A percentile compares a stretch with the other conserved stretches of the same genome.
These are phyloP conservation scores for Phrixothrix hirtus DNA, from an alignment of 2,888 invertebrate species.

Conservation along the genomic window DNA sequence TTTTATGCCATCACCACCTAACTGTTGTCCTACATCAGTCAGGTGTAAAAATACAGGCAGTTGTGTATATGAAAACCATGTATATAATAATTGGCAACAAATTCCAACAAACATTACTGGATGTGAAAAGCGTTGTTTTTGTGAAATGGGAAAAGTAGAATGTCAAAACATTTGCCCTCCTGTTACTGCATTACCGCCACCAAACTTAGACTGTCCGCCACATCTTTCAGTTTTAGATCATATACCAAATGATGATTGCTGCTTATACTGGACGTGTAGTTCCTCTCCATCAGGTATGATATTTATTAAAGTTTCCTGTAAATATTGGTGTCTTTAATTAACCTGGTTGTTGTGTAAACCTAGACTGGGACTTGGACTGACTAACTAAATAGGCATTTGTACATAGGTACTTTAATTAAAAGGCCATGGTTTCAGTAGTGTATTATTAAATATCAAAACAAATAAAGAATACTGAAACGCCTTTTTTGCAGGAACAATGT, in stretches of 20 bases:
- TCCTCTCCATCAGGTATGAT: slow-evolving; percentile 38
- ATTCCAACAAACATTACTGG: slow-evolving; percentile 80
- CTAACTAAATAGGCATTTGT: slow-evolving; percentile 33
- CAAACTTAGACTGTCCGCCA: slow-evolving; percentile 72
- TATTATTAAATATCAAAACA: neutral
- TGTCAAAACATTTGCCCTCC: slow-evolving; percentile 83
- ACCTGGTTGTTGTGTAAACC: slow-evolving; percentile 20
- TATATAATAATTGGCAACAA: slow-evolving; percentile 78
- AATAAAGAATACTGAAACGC: slow-evolving; percentile 10
- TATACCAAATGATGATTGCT: slow-evolving; percentile 78
- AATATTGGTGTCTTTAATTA: slow-evolving; percentile 14
- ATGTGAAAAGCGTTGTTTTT: slow-evolving; percentile 84
- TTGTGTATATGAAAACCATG: slow-evolving; percentile 71
- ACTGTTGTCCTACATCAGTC: slow-evolving; percentile 80
- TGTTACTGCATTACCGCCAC: slow-evolving; percentile 75
- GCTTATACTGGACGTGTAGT: slow-evolving; percentile 75
- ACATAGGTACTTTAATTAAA: slow-evolving; percentile 23
- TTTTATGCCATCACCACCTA: slow-evolving; percentile 71
- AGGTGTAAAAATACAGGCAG: slow-evolving; percentile 81
- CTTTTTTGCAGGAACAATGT: slow-evolving; percentile 44
- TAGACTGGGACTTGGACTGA: slow-evolving; percentile 32
- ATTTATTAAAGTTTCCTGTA: slow-evolving; percentile 4
- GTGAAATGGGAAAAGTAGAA: slow-evolving; percentile 84
- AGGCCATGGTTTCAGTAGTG: slow-evolving; percentile 20
- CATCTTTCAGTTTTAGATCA: slow-evolving; percentile 68